phyloP scores from a whole-genome alignment of 2,888 invertebrate species.

The Drosophila nigricruria region DNA sequence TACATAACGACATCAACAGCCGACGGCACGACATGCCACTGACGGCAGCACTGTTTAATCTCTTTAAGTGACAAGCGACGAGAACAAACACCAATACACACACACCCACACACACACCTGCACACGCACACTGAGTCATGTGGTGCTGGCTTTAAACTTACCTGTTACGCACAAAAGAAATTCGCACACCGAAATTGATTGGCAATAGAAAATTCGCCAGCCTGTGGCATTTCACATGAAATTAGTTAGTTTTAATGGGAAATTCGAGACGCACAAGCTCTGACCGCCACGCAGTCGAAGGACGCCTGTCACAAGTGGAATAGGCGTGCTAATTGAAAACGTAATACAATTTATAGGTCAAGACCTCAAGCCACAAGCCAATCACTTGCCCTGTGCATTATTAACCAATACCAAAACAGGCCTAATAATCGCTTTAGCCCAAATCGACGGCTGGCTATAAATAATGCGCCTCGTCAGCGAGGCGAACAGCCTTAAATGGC shows the following conservation, averaged over 20 bases:
- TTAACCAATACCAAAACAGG: slow-evolving; percentile 37
- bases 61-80: slow-evolving; percentile 63
- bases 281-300: not conserved
- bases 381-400: slow-evolving; percentile 15
- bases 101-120: not conserved
- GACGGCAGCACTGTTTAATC: slow-evolving; percentile 69
- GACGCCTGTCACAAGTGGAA: slow-evolving; percentile 24
- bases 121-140: slow-evolving; percentile 27
- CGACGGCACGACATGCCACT: slow-evolving; percentile 57
- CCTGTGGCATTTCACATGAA: slow-evolving; percentile 58
- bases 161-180: slow-evolving; percentile 47
- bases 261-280: slow-evolving; percentile 55
- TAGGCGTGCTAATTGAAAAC: slow-evolving; percentile 49
- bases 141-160: slow-evolving; percentile 28
- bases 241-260: slow-evolving; percentile 74
- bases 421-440: slow-evolving; percentile 49
- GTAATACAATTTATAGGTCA: slow-evolving; percentile 15
- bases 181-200: slow-evolving; percentile 49
- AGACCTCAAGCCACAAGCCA: slow-evolving; percentile 22
- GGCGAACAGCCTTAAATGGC: slow-evolving; percentile 10
- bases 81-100: slow-evolving; percentile 6
- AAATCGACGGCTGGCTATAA: slow-evolving; percentile 54
- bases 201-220: slow-evolving; percentile 47
- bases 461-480: slow-evolving; percentile 62
- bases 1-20: slow-evolving; percentile 49